Conservation (phyloP, 1,140 invertebrate genomes). For the Planococcus citri region DNA sequence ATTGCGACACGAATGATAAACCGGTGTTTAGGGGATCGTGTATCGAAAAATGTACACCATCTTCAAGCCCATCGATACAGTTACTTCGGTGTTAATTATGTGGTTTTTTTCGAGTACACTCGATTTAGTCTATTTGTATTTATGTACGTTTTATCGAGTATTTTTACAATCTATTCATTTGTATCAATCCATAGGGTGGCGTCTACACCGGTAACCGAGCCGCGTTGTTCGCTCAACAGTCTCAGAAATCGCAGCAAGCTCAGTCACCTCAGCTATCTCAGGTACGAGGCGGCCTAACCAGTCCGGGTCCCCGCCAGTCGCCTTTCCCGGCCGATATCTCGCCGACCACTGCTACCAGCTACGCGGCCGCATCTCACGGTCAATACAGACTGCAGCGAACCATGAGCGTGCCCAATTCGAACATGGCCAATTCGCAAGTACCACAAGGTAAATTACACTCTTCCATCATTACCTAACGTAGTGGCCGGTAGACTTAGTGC, state of each 20-base stretch:
- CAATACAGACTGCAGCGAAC: slow-evolving; percentile 40
- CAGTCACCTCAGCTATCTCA: slow-evolving; percentile 25
- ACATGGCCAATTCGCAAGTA: slow-evolving; percentile 25
- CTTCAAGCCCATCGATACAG: not conserved
- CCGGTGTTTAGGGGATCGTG: not conserved
- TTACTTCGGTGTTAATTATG: no score
- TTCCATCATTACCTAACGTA: not conserved
- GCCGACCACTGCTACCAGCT: slow-evolving; percentile 31
- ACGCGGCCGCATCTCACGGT: slow-evolving; percentile 27
- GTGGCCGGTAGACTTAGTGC: not conserved
- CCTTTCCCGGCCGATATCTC: slow-evolving; percentile 37
- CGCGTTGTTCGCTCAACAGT: slow-evolving; percentile 28
- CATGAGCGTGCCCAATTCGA: slow-evolving; percentile 45
- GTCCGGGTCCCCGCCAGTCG: slow-evolving; percentile 38
- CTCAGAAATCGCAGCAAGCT: slow-evolving; percentile 28
- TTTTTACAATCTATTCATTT: not conserved
- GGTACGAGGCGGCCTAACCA: slow-evolving; percentile 29
- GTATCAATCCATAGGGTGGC: not conserved
- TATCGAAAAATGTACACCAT: not conserved
- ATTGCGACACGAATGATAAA: not conserved
- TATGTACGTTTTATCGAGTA: no score
- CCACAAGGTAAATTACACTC: not conserved
- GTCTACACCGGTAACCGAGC: slow-evolving; percentile 20
- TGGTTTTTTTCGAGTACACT: no score
- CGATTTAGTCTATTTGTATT: not conserved